A percentile compares a stretch with the other conserved stretches of the same genome.
Conservation (phyloP, 1,140 invertebrate genomes). For the Papilio machaon region DNA sequence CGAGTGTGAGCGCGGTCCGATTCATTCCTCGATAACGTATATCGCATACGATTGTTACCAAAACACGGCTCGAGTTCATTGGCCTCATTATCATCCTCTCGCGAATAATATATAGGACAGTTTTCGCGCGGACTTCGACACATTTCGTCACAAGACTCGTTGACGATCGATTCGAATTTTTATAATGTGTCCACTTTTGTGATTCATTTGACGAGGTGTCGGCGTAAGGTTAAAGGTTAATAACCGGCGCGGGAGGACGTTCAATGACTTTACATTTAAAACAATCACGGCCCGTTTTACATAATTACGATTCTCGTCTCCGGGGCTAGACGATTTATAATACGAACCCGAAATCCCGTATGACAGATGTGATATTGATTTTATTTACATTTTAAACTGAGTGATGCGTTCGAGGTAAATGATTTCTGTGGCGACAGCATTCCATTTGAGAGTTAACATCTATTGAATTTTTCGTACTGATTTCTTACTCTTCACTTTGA, state of each 20-base stretch:
- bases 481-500: not conserved
- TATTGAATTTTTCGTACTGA: not conserved
- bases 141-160: conserved; percentile 54
- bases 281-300: conserved; percentile 42
- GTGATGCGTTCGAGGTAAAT: not conserved
- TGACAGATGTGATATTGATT: conserved; percentile 26
- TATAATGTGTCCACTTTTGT: conserved; percentile 40
- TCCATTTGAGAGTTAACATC: not conserved
- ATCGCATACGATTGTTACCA: conserved; percentile 51
- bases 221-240: conserved; percentile 60
- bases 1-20: conserved; percentile 34
- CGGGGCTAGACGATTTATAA: conserved; percentile 30
- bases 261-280: conserved; percentile 53
- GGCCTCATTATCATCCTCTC: conserved; percentile 67
- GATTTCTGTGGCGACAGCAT: not conserved
- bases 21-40: conserved; percentile 46
- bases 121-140: conserved; percentile 57
- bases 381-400: conserved; percentile 14
- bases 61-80: conserved; percentile 55
- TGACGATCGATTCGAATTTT: conserved; percentile 47
- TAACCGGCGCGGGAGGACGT: conserved; percentile 54
- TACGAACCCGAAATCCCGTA: conserved; percentile 33
- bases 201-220: conserved; percentile 44
- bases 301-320: conserved; percentile 29
- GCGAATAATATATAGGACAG: conserved; percentile 76